Percentiles rank a stretch among this genome's conserved stretches.
Evolutionary conservation across 2,797 vertebrate genomes (phyloP).

Genomic region (Trachops cirrhosus): DNA sequence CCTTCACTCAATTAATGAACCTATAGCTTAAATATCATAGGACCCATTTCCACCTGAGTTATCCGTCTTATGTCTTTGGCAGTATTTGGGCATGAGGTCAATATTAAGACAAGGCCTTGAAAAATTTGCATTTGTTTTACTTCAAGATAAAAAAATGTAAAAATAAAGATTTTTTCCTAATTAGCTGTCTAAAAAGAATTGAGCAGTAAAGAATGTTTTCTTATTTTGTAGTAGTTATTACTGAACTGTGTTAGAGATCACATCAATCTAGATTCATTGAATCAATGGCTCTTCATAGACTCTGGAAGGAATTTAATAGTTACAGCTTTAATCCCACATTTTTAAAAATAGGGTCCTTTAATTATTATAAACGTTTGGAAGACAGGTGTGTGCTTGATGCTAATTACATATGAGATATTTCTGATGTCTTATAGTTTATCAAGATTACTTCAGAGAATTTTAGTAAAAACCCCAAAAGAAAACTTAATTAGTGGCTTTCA

Average conservation of each 20-base stretch:
- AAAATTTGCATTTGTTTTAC: background rate
- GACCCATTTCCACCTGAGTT: background rate
- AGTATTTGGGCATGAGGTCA: too few relatives aligned
- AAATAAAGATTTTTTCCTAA: background rate
- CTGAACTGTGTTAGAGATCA: background rate
- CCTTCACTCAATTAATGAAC: background rate
- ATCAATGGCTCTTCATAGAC: background rate
- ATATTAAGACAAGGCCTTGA: background rate
- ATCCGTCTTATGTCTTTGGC: too few relatives aligned
- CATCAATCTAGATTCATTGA: background rate
- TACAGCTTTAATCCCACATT: background rate
- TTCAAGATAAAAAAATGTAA: background rate
- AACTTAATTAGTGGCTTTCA: background rate
- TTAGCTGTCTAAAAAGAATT: background rate
- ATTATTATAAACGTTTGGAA: background rate
- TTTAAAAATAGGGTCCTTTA: background rate
- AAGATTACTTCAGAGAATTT: background rate
- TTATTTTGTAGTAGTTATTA: background rate
- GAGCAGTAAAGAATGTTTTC: background rate
- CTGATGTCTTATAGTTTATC: background rate
- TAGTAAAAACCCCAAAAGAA: background rate
- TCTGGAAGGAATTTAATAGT: background rate
- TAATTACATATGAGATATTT: background rate
- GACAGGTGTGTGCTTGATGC: fast-evolving
- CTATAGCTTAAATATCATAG: background rate